Evolutionary conservation across 2,797 vertebrate genomes (phyloP).

Genomic region (Uromys caudimaculatus): DNA sequence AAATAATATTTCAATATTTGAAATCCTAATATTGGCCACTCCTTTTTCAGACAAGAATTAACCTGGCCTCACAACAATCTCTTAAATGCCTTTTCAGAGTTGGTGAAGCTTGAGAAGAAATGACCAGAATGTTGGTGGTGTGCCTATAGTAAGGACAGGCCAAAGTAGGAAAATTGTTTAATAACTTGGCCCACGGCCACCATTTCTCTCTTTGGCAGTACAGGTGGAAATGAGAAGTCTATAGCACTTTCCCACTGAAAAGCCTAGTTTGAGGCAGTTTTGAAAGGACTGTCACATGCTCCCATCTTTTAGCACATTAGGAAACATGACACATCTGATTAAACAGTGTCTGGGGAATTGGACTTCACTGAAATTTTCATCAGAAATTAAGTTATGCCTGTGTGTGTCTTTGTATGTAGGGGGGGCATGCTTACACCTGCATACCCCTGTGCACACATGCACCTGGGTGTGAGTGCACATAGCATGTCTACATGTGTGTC

Average conservation of each 20-base stretch:
- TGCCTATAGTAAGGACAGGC: not conserved
- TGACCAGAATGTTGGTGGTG: not conserved
- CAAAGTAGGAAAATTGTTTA: slow-evolving; percentile 51
- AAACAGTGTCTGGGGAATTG: not conserved
- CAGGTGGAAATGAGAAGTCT: slow-evolving; percentile 47
- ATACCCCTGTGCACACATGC: not conserved
- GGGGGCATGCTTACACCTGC: not conserved
- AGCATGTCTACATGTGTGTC: not conserved
- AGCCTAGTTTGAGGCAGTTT: slow-evolving; percentile 32
- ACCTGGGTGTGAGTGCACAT: not conserved
- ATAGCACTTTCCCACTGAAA: not conserved
- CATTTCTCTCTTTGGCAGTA: slow-evolving; percentile 16
- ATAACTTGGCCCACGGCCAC: slow-evolving; percentile 38
- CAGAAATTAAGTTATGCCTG: not conserved
- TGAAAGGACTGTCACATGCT: slow-evolving; percentile 44
- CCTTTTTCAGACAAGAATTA: not conserved
- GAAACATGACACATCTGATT: not conserved
- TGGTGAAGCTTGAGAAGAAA: not conserved
- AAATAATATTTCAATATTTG: not conserved
- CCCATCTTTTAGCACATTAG: slow-evolving; percentile 56
- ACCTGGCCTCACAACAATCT: not conserved
- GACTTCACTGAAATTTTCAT: not conserved
- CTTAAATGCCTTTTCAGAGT: not conserved
- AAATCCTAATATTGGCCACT: not conserved
- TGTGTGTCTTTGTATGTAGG: not conserved